These are phyloP conservation scores for Melanotaenia nigrans DNA, from an alignment of 2,797 vertebrate species.

Conservation along the genomic window DNA sequence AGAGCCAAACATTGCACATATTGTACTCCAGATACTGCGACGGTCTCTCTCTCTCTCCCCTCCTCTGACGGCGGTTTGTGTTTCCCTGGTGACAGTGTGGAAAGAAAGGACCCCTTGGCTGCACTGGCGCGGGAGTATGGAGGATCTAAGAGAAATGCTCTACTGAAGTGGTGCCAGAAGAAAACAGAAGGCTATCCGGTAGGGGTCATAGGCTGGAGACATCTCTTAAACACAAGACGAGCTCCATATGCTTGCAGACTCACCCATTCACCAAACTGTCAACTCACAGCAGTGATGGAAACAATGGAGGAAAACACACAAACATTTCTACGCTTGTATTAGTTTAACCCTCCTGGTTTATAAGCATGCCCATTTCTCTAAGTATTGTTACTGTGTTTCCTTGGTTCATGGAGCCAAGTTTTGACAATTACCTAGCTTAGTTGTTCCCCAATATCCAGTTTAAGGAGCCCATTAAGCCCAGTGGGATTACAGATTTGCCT, in stretches of 20 bases:
- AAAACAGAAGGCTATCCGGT: conserved; percentile 98
- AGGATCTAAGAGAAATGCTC: conserved; percentile 96
- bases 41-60: conserved; percentile 23
- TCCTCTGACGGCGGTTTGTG: conserved; percentile 47
- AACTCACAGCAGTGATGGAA: conserved; percentile 49
- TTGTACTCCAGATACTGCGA: conserved; percentile 13
- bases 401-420: conserved; percentile 53
- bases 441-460: conserved; percentile 60
- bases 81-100: conserved; percentile 88
- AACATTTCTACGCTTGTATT: conserved; percentile 39
- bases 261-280: conserved; percentile 17
- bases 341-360: conserved; percentile 24
- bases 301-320: conserved; percentile 35
- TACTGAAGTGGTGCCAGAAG: conserved; percentile 99
- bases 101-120: conserved; percentile 95
- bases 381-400: conserved; percentile 50
- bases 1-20: neutral
- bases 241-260: conserved; percentile 31
- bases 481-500: conserved; percentile 64
- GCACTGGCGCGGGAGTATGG: conserved; percentile 95
- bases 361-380: conserved; percentile 38
- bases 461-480: conserved; percentile 63
- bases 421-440: conserved; percentile 57
- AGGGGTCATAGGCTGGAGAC: conserved; percentile 75
- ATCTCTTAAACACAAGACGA: conserved; percentile 46